Evolutionary conservation across 2,113 vertebrate genomes (phyloP).

Genomic region (Ondatra zibethicus): DNA sequence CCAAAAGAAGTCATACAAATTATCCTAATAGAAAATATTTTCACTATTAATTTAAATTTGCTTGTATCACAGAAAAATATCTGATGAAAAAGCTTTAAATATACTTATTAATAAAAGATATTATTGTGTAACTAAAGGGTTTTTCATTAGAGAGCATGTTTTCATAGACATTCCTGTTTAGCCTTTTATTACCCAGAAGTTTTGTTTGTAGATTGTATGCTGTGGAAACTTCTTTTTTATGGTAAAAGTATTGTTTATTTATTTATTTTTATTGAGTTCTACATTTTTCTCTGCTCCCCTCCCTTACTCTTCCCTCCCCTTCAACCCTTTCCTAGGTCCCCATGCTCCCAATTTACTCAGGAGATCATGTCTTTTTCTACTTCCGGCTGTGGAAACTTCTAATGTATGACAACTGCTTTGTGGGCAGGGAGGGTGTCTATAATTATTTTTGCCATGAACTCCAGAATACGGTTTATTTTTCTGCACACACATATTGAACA

Average conservation of each 20-base stretch:
- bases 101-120: constrained; percentile 28
- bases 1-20: background rate
- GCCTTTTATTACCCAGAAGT: background rate
- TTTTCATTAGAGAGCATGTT: background rate
- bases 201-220: background rate
- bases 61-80: background rate
- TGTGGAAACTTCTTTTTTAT: background rate
- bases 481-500: background rate
- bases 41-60: background rate
- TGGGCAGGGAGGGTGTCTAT: background rate
- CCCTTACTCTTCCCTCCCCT: too few relatives aligned
- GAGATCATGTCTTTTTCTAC: too few relatives aligned
- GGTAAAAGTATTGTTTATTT: too few relatives aligned
- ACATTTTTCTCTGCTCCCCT: too few relatives aligned
- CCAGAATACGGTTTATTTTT: background rate
- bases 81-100: background rate
- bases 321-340: too few relatives aligned
- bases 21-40: background rate
- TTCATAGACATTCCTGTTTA: background rate
- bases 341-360: too few relatives aligned
- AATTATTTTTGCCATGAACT: background rate
- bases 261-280: too few relatives aligned
- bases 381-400: background rate
- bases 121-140: background rate
- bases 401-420: background rate